Base-by-base conservation (phyloP, 2,888 invertebrate genomes). In the Ormyrus pomaceus region DNA sequence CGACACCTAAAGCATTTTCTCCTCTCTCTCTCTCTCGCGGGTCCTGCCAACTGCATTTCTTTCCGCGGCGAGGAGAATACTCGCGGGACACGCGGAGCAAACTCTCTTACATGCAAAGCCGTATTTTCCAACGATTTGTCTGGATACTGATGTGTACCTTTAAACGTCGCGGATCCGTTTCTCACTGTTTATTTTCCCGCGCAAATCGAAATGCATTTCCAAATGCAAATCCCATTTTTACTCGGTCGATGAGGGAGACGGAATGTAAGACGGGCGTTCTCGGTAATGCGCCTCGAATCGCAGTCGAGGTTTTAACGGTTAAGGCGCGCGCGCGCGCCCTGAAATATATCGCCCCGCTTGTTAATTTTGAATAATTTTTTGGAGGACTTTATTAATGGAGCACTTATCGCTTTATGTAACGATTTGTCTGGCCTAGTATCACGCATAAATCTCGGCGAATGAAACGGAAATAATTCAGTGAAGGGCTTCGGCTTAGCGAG, bases 401-500 rank as follows among this genome's bases (percentile, higher is more conserved):
- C 78, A 75, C 78, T 81, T 78, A 80, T 80, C 68, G 55, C 48
- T 72, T 80, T 62, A 76, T 62, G 56, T 62, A 75, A 76, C 70
- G 34, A 76, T 77, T 80, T 62, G 74, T 72, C 70, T 65, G 53
- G 13, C 11, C 50, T 13, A 19, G 69, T 74, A 77, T 81, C 74
- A 19, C 13, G 19, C 56, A 62, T 81, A 76, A 78, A 81, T 81
- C 55, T 64, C 48, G n/a, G 6, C 64, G 70, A 76, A 79, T 72
- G 78, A 74, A 81, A 72, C 55, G 71, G 75, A 75, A 76, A 76
- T 79, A 81, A 81, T 77, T 78, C 53, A 72, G 73, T 68, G 53
- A 81, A 79, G 81, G 81, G 78, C 19, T 66, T 66, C 55, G 65
- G 59, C 61, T 72, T 48, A 53, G 56, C 34, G 51, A 10, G 70